Percentiles rank a stretch among this genome's conserved stretches.
phyloP scores from a whole-genome alignment of 2,113 vertebrate species.

The Ptychochromis oligacanthus region DNA sequence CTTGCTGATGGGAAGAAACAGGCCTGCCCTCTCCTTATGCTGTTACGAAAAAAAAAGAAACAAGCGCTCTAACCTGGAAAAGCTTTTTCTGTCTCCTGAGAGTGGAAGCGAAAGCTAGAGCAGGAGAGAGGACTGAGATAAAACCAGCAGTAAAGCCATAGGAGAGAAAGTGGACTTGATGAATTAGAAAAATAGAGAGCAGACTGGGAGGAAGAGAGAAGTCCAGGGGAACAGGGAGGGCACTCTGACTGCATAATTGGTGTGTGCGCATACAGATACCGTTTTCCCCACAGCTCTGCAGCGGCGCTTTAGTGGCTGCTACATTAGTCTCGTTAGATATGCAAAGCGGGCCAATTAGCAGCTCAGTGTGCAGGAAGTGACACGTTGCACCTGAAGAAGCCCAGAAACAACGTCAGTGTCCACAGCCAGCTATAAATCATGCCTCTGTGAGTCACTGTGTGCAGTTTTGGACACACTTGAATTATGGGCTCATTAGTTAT shows the following conservation, averaged over 20 bases:
- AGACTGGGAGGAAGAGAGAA: background rate
- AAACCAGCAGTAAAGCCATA: conserved; percentile 30
- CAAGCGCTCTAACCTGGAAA: conserved; percentile 11
- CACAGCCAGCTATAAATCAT: conserved; percentile 62
- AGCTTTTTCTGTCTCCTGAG: conserved; percentile 54
- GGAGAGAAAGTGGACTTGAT: conserved; percentile 48
- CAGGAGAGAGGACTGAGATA: conserved; percentile 14
- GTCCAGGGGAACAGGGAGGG: conserved; percentile 3
- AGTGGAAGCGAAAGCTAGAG: conserved; percentile 22
- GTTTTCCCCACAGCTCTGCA: conserved; percentile 72
- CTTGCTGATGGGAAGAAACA: conserved; percentile 1
- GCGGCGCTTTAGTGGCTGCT: conserved; percentile 65
- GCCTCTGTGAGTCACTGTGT: background rate
- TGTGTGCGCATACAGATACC: background rate
- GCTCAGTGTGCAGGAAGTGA: conserved; percentile 69
- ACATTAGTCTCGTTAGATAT: conserved; percentile 77
- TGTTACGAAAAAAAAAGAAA: background rate
- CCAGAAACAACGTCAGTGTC: conserved; percentile 43
- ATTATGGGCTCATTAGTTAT: conserved; percentile 55
- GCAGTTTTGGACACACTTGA: conserved; percentile 22
- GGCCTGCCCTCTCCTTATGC: background rate
- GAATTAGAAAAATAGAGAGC: conserved; percentile 38
- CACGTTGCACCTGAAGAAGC: conserved; percentile 74
- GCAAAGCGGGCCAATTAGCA: conserved; percentile 78
- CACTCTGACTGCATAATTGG: conserved; percentile 39